These are phyloP conservation scores for Leptinotarsa juncta DNA, from an alignment of 2,888 invertebrate species.

Conservation along the genomic window DNA sequence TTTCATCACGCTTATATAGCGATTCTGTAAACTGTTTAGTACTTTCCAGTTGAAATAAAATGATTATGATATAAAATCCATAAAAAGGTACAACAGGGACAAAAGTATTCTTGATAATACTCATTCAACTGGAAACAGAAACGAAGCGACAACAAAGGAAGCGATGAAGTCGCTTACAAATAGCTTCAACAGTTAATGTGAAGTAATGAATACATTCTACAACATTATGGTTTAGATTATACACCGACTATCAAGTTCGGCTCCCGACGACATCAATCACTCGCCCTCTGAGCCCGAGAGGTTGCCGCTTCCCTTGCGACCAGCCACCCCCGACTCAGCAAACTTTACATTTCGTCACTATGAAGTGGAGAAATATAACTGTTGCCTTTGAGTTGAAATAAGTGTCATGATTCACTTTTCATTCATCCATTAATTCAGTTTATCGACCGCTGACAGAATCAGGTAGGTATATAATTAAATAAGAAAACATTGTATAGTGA, in stretches of 20 bases:
- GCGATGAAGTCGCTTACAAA: constrained; percentile 58
- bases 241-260: constrained; percentile 66
- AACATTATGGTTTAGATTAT: constrained; percentile 67
- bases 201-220: constrained; percentile 67
- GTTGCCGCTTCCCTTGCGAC: constrained; percentile 38
- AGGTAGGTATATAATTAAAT: too few species aligned
- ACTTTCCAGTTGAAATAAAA: too few species aligned
- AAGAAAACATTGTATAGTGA: too few species aligned
- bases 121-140: constrained; percentile 17
- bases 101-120: neutral
- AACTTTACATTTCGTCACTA: constrained; percentile 17
- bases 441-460: too few species aligned
- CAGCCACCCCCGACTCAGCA: constrained; percentile 20
- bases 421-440: too few species aligned
- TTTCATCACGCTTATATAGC: too few species aligned
- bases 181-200: constrained; percentile 63
- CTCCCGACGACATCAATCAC: constrained; percentile 65
- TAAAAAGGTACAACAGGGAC: too few species aligned
- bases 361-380: constrained; percentile 1
- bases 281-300: constrained; percentile 49
- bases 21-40: too few species aligned
- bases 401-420: neutral
- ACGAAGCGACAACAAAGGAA: constrained; percentile 14
- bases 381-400: neutral
- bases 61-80: too few species aligned